Evolutionary conservation across 2,113 vertebrate species (phyloP).

Genomic region (Herpailurus yagouaroundi): DNA sequence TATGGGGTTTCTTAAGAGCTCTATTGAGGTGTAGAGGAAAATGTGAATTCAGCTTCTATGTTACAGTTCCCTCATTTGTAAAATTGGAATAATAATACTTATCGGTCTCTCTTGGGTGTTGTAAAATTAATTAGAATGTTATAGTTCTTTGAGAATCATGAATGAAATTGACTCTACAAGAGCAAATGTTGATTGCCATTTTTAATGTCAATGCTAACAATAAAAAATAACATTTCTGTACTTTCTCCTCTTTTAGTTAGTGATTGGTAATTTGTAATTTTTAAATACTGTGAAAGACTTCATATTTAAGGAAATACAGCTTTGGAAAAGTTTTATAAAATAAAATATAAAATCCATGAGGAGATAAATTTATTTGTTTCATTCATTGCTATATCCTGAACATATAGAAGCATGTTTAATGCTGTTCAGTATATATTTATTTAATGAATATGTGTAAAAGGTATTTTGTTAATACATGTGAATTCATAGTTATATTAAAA

Average conservation of each 20-base stretch:
- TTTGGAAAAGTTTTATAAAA: conserved; percentile 14
- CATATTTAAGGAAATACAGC: neutral
- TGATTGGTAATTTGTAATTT: conserved; percentile 26
- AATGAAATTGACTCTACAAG: neutral
- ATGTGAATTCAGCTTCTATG: conserved; percentile 16
- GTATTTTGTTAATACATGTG: neutral
- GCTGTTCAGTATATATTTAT: neutral
- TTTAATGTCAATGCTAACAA: conserved; percentile 33
- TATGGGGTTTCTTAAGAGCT: conserved; percentile 44
- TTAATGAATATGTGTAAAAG: neutral
- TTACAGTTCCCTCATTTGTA: neutral
- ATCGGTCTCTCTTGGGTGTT: conserved; percentile 17
- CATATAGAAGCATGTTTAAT: neutral
- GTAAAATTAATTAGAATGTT: conserved; percentile 64
- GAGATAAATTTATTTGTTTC: neutral
- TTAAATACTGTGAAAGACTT: neutral
- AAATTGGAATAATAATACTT: conserved; percentile 44
- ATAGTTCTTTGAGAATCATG: conserved; percentile 51
- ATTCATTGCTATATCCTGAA: neutral
- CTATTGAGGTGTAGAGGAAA: neutral
- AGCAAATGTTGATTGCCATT: conserved; percentile 32
- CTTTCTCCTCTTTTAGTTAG: neutral
- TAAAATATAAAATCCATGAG: neutral
- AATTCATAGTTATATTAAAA: neutral
- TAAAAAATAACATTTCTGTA: conserved; percentile 49